Base-by-base conservation (phyloP, 2,113 vertebrate genomes). In the Salminus brasiliensis region DNA sequence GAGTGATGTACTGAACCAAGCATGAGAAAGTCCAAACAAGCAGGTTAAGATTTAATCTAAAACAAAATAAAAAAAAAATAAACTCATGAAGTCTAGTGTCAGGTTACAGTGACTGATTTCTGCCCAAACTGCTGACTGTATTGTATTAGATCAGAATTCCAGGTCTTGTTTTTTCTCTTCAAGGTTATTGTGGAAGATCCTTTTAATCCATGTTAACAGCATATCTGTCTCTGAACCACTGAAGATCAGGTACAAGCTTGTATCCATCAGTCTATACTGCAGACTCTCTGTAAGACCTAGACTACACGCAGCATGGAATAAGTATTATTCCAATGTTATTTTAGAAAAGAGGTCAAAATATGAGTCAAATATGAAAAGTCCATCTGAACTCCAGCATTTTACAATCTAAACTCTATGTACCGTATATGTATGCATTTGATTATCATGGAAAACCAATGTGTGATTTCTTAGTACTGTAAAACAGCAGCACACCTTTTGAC, bases 1-100 rank as follows among this genome's bases (percentile, higher is more conserved):
- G 10, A 34, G 47, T n/a, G 30, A 53, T 49, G 34, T 52, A 10
- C 36, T 66, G 18, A 66, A 23, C 32, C 23, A 21, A 39, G 32
- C 62, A n/a, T 66, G 62, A 11, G 23, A 36, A 66, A 55, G 23
- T 66, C 36, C 32, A 21, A 39, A 66, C 36, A 66, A 39, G 30
- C 15, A 63, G 18, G 62, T 66, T 66, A 66, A 39, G 32, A 23
- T 39, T 66, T 23, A 68, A 68, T 68, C 5, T 43, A 66, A 18
- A 25, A 4, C n/a, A n/a, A n/a, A n/a, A n/a, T n/a, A 32, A 49
- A 52, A 5, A 41, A 1, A 43, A 43, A 43, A 43, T 11, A 4
- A 4, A 36, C 29, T 34, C 45, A 66, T 18, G 5, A n/a, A 53
- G 13, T 39, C 23, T 39, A 67, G 7, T 30, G 16, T 43, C 34